These are phyloP conservation scores for Anthoscopus minutus DNA, from an alignment of 2,113 vertebrate species.

Conservation along the genomic window DNA sequence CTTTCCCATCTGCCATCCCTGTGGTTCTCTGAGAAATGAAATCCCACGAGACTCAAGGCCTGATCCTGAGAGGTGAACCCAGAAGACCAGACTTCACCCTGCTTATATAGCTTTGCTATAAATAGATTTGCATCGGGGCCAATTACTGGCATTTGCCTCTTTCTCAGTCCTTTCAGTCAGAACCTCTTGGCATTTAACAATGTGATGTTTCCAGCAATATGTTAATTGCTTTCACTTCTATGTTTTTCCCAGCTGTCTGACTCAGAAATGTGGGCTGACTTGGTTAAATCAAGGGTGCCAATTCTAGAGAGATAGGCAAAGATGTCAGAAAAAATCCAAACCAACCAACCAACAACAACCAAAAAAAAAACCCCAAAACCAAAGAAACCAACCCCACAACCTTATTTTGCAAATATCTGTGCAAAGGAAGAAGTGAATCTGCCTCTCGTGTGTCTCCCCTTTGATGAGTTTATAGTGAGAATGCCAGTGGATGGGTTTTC, in stretches of 20 bases:
- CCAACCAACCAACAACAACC: no score
- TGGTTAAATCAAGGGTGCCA: background rate
- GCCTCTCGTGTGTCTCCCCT: background rate
- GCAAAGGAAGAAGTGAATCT: background rate
- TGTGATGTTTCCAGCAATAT: slow-evolving; percentile 38
- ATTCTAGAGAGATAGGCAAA: background rate
- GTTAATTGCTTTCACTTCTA: background rate
- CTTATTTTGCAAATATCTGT: background rate
- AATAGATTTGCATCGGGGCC: slow-evolving; percentile 22
- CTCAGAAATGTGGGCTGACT: background rate
- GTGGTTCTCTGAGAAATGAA: slow-evolving; percentile 56
- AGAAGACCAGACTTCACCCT: slow-evolving; percentile 29
- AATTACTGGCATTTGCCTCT: slow-evolving; percentile 48
- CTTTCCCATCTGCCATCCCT: slow-evolving; percentile 60
- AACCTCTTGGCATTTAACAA: slow-evolving; percentile 26
- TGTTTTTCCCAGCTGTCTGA: slow-evolving; percentile 27
- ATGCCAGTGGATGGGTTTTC: background rate
- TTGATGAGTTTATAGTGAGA: background rate
- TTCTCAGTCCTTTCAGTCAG: slow-evolving; percentile 39
- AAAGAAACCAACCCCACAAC: background rate
- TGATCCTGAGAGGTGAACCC: slow-evolving; percentile 65
- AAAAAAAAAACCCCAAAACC: background rate
- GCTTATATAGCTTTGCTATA: slow-evolving; percentile 47
- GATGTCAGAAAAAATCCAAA: background rate
- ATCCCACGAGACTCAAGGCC: slow-evolving; percentile 40